Conservation (phyloP, 2,113 vertebrate genomes). For the Oenanthe melanoleuca region DNA sequence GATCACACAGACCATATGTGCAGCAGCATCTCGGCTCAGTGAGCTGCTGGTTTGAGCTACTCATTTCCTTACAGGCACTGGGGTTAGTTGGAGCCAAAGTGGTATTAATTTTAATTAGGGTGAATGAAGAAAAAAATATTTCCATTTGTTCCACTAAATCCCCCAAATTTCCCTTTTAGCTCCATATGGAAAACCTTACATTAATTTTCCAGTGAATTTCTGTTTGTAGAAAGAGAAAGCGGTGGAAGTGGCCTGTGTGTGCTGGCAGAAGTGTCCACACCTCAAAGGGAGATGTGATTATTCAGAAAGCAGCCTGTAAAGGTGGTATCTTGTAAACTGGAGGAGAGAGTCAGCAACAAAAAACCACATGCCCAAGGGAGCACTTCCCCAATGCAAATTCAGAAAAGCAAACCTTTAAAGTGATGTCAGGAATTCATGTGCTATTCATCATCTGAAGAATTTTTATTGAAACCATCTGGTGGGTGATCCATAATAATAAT, state of each 20-base stretch:
- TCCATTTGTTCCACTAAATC: background rate
- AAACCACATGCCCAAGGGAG: background rate
- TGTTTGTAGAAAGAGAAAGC: background rate
- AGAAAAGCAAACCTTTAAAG: background rate
- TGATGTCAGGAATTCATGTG: background rate
- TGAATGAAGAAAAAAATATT: background rate
- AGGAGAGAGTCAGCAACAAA: background rate
- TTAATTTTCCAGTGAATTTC: background rate
- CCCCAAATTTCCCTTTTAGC: background rate
- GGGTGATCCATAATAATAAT: background rate
- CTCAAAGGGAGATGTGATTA: background rate
- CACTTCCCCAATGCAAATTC: background rate
- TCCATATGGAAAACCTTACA: background rate
- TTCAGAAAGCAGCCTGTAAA: background rate
- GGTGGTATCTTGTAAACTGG: background rate
- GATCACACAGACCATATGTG: conserved; percentile 29
- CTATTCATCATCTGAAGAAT: background rate
- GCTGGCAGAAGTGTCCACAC: background rate
- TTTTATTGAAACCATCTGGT: conserved; percentile 16
- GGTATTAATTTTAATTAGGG: conserved; percentile 56
- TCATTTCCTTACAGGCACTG: background rate
- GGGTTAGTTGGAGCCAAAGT: background rate
- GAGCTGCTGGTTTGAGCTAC: background rate
- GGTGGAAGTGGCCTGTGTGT: background rate
- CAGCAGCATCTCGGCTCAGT: background rate